Base-by-base conservation (phyloP, 2,888 invertebrate species). In the Volucella bombylans region DNA sequence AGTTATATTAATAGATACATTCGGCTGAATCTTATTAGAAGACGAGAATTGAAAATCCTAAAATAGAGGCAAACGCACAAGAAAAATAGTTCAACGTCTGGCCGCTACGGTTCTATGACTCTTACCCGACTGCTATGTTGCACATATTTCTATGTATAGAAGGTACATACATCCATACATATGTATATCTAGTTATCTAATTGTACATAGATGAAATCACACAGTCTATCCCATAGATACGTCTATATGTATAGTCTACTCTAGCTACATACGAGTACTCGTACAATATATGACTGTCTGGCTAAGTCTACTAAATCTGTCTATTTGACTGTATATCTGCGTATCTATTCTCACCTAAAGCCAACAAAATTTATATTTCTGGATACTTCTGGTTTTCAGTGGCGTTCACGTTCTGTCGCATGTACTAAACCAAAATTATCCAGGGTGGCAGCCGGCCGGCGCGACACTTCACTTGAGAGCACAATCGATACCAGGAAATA, bases 71-170 rank as follows among this genome's bases (percentile, higher is more conserved):
- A 65, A 71, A 67, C 73, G 69, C 68, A 62, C 54, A 82, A 45
- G 55, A 49, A 57, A 83, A 85, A 77, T 85, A 73, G 85, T 67
- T 85, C 47, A 68, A 52, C 62, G 85, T 85, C 85, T 85, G 85
- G 85, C 85, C 77, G 81, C 81, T 76, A 85, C 77, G 77, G 85
- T 85, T 76, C 68, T 85, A 81, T 85, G 85, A 72, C 59, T 85
- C 76, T 80, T 65, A 62, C 15, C 69, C 69, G 77, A 69, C 47
- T 62, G 45, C 31, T 50, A 23, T 55, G 49, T 57, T 61, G 41
- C 62, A 69, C 57, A 76, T 69, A 65, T 47, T 49, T 78, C 55
- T n/a, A 57, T 55, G 39, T 43, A 62, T 15, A 38, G 15, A 47
- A 15, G 18, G 31, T 23, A 1, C 1, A 61, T 0, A 14, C 4